Base-by-base conservation (phyloP, 2,113 vertebrate species). In the Perca flavescens region DNA sequence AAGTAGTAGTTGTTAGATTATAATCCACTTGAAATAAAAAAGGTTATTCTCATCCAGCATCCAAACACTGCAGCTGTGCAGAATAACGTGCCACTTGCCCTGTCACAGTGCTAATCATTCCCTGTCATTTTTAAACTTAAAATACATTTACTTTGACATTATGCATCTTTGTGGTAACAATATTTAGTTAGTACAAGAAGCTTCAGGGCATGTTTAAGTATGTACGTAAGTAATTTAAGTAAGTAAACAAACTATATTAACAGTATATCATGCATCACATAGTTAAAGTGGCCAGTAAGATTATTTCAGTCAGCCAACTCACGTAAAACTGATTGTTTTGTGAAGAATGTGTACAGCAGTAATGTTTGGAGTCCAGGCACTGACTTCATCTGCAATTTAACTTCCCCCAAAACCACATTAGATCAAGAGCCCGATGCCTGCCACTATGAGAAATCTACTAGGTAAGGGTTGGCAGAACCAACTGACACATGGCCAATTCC, bases 11-110 rank as follows among this genome's bases (percentile, higher is more conserved):
- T 36, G 2, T 8, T 60, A 14, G 49, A 31, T 52, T 81, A 52
- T 72, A 49, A 72, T 78, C 5, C 15, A 63, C 56, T 63, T 58
- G 34, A 76, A 47, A 36, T 10, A 19, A 11, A 57, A 8, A 65
- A 57, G 31, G 40, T 47, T 52, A 40, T 43, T n/a, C 34, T 36
- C 34, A 47, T 21, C 7, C 47, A 50, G 43, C 66, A 57, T 47
- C 46, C 60, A 66, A 67, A 63, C 49, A 63, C 12, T 74, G n/a
- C 56, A 77, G 67, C 62, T 72, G 67, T 72, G 53, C 36, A 73
- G 31, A 74, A 67, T 63, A 64, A 58, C 0, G 10, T 14, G 49
- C 34, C 34, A n/a, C 34, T 43, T 56, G 28, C n/a, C 61, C 67
- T 36, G 28, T 36, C 64, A 57, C 58, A 19, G 43, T n/a, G 34